phyloP scores from a whole-genome alignment of 1,140 invertebrate genomes.

The Trichoplusia ni region DNA sequence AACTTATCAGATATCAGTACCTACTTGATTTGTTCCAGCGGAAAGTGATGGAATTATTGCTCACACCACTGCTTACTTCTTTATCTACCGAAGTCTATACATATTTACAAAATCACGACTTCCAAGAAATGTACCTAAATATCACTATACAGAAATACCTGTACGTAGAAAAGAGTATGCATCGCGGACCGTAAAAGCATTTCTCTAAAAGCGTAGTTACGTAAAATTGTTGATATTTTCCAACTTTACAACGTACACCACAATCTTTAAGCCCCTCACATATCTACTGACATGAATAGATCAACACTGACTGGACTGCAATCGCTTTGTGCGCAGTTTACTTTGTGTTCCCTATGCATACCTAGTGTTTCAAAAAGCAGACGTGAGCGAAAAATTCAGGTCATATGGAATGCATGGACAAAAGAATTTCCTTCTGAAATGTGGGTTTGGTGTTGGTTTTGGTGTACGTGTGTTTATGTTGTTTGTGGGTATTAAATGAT shows the following conservation, averaged over 20 bases:
- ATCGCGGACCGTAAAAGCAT: too few species aligned
- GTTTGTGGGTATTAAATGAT: neutral
- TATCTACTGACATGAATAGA: neutral
- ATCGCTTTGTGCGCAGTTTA: slow-evolving; percentile 22
- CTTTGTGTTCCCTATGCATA: slow-evolving; percentile 21
- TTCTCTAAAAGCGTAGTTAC: too few species aligned
- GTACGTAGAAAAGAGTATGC: too few species aligned
- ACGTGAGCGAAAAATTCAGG: slow-evolving; percentile 6
- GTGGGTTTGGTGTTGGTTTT: neutral
- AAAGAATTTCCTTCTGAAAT: slow-evolving; percentile 3
- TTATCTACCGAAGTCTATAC: too few species aligned
- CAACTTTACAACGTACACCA: neutral
- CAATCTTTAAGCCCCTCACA: neutral
- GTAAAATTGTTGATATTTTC: too few species aligned
- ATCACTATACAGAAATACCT: too few species aligned
- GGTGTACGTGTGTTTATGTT: neutral
- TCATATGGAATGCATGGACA: slow-evolving; percentile 1
- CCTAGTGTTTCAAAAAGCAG: neutral
- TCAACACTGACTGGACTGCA: neutral
- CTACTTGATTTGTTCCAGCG: too few species aligned
- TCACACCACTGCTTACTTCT: too few species aligned
- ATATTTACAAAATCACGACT: too few species aligned
- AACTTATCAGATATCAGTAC: too few species aligned
- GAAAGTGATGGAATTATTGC: too few species aligned
- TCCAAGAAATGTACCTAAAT: too few species aligned